Conservation (phyloP, 1,140 invertebrate species). For the Cydia fagiglandana region DNA sequence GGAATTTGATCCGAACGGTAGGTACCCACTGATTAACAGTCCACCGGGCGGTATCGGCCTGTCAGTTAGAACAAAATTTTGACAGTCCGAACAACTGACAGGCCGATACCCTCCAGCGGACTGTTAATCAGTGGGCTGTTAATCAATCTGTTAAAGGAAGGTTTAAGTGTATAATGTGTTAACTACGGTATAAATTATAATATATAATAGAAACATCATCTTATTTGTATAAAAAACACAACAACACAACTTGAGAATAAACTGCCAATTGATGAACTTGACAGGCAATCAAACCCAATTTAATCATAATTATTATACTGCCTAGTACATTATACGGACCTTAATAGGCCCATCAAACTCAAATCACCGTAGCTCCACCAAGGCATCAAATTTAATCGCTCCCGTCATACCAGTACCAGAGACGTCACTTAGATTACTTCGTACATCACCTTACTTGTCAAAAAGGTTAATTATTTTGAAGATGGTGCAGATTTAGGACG, state of each 20-base stretch:
- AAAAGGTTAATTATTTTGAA: background rate
- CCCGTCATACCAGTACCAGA: background rate
- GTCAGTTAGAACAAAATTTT: no score
- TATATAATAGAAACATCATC: no score
- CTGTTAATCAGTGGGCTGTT: no score
- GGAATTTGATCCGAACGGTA: no score
- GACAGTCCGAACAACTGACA: no score
- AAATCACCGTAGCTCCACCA: background rate
- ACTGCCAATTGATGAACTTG: background rate
- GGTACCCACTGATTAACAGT: no score
- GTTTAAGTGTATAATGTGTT: no score
- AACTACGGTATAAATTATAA: background rate
- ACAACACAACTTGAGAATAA: background rate
- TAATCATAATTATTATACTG: background rate
- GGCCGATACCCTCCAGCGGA: no score
- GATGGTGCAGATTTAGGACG: background rate
- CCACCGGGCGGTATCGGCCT: no score
- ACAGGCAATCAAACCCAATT: background rate
- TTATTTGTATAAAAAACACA: no score
- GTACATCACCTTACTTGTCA: background rate
- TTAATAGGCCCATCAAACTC: background rate
- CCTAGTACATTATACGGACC: background rate
- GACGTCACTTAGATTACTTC: conserved; percentile 9
- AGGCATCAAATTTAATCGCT: background rate
- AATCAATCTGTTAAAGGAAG: no score